Conservation (phyloP, 2,797 vertebrate genomes). For the Todus mexicanus region DNA sequence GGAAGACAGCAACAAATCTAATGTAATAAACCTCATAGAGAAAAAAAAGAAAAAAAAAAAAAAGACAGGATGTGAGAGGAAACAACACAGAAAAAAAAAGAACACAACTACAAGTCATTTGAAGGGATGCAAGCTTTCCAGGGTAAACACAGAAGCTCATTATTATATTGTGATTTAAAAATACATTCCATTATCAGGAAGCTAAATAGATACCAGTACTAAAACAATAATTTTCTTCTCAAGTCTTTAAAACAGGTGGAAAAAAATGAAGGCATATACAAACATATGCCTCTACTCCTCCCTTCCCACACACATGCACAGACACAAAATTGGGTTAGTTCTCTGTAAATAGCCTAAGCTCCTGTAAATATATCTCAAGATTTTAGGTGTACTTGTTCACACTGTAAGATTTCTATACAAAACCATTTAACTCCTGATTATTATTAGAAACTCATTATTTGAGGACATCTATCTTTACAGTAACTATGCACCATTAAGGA, state of each 20-base stretch:
- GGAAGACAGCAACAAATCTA: conserved; percentile 4
- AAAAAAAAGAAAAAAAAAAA: not conserved
- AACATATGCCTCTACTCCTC: not conserved
- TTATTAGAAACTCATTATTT: conserved; percentile 67
- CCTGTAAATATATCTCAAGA: conserved; percentile 39
- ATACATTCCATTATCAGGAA: not conserved
- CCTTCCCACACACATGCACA: not conserved
- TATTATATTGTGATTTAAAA: conserved; percentile 21
- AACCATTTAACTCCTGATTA: conserved; percentile 61
- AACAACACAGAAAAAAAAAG: not conserved
- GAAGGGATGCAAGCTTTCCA: conserved; percentile 5
- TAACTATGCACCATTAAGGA: conserved; percentile 35
- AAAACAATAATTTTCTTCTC: not conserved
- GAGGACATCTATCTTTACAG: conserved; percentile 58
- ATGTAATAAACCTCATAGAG: not conserved
- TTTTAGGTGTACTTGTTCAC: conserved; percentile 22
- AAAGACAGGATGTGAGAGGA: not conserved
- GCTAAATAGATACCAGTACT: not conserved
- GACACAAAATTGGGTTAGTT: conserved; percentile 28
- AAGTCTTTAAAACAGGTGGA: not conserved
- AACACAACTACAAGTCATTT: not conserved
- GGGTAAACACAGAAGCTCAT: conserved; percentile 4
- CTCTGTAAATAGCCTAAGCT: conserved; percentile 40
- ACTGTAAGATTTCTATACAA: conserved; percentile 15
- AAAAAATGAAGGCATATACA: not conserved